Percentiles rank a stretch among this genome's conserved stretches.
These are phyloP conservation scores for Andrena marginata DNA, from an alignment of 2,888 invertebrate species.

Conservation along the genomic window DNA sequence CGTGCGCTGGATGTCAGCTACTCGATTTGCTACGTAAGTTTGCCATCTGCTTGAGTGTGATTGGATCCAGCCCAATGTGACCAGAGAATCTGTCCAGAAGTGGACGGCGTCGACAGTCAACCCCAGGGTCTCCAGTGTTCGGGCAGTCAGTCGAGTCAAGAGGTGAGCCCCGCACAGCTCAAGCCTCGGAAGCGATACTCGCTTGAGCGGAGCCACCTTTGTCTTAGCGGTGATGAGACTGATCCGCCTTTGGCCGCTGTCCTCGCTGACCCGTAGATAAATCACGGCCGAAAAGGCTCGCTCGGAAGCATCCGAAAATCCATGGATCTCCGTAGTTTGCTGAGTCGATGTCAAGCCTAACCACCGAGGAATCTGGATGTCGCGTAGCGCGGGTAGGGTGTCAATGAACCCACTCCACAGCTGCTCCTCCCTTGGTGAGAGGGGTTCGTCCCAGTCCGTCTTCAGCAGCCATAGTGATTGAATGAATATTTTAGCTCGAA, in stretches of 20 bases:
- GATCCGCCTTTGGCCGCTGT: rapidly evolving
- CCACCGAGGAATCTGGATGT: constrained; percentile 54
- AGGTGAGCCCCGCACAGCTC: not conserved
- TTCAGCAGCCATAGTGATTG: constrained; percentile 56
- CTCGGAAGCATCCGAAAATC: constrained; percentile 63
- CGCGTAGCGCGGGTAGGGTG: constrained; percentile 11
- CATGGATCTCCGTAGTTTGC: constrained; percentile 40
- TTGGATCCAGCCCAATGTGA: not conserved
- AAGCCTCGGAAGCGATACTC: not conserved
- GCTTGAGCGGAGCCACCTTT: constrained; percentile 49
- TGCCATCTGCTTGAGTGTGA: not conserved
- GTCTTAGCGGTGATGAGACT: constrained; percentile 45
- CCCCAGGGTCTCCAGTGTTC: too few relatives aligned
- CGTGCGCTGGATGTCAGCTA: not conserved
- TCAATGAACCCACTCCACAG: constrained; percentile 30
- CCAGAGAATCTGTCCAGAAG: not conserved
- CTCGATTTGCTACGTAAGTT: not conserved
- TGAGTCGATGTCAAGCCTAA: not conserved
- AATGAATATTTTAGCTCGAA: constrained; percentile 57
- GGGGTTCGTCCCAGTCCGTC: constrained; percentile 48
- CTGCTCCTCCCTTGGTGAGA: not conserved
- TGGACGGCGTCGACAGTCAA: not conserved
- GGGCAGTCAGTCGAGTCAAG: not conserved
- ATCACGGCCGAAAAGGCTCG: constrained; percentile 23
- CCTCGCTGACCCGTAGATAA: not conserved